Percentiles rank a stretch among this genome's conserved stretches.
These are phyloP conservation scores for Heteromyza rotundicornis DNA, from an alignment of 2,888 invertebrate genomes.

Conservation along the genomic window DNA sequence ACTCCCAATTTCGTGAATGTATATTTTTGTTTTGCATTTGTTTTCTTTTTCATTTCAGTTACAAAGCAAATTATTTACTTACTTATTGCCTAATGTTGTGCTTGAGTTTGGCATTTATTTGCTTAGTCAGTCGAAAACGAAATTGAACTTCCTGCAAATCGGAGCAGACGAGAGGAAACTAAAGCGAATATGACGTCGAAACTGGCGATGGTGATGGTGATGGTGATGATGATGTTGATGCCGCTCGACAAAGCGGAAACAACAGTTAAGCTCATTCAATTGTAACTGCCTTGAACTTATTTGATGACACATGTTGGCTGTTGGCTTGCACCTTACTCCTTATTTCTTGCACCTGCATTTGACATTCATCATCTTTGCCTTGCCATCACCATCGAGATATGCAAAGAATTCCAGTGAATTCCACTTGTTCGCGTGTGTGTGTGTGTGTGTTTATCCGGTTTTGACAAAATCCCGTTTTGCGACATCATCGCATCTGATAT, in stretches of 20 bases:
- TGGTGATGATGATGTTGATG: too few relatives aligned
- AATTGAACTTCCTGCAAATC: neutral
- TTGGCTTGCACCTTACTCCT: neutral
- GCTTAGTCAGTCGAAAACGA: neutral
- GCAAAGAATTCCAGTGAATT: too few relatives aligned
- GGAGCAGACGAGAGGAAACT: neutral
- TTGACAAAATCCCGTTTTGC: slow-evolving; percentile 10
- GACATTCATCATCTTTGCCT: neutral
- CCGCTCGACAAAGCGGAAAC: too few relatives aligned
- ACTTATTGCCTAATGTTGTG: neutral
- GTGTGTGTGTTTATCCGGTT: slow-evolving; percentile 1
- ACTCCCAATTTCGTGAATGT: too few relatives aligned
- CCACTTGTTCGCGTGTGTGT: neutral
- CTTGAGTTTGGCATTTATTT: neutral
- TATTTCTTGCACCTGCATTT: neutral
- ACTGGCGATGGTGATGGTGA: too few relatives aligned
- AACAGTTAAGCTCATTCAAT: slow-evolving; percentile 5
- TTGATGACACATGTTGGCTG: neutral
- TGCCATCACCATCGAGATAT: too few relatives aligned
- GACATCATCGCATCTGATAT: slow-evolving; percentile 19
- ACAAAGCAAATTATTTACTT: neutral
- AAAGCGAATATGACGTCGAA: neutral
- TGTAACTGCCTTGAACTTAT: neutral
- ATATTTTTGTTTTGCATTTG: too few relatives aligned
- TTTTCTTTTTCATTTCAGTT: too few relatives aligned